Evolutionary conservation across 2,797 vertebrate species (phyloP).

Genomic region (Lagorchestes hirsutus): DNA sequence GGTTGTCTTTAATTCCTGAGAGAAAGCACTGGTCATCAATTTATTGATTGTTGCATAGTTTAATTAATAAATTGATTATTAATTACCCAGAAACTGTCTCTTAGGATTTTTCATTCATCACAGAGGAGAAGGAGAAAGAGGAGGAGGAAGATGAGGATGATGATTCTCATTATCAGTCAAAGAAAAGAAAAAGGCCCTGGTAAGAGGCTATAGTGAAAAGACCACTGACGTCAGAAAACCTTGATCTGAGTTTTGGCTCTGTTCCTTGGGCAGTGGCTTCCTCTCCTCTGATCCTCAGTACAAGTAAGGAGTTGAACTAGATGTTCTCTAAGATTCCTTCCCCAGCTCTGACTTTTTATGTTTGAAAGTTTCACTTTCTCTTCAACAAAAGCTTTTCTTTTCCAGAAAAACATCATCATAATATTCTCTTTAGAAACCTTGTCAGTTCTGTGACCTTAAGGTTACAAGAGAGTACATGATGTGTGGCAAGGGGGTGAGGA

Average conservation of each 20-base stretch:
- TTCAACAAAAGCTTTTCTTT: neutral
- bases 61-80: neutral
- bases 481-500: neutral
- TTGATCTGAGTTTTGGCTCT: neutral
- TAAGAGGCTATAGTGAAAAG: neutral
- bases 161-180: neutral
- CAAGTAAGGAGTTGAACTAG: neutral
- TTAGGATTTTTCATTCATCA: neutral
- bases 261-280: neutral
- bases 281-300: neutral
- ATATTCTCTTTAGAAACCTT: neutral
- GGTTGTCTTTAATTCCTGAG: neutral
- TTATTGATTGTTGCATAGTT: neutral
- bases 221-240: neutral
- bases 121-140: neutral
- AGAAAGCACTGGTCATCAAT: neutral
- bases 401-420: neutral
- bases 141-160: too few relatives aligned
- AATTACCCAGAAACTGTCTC: neutral
- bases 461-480: neutral
- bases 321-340: neutral
- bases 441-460: neutral
- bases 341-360: neutral
- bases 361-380: neutral
- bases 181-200: neutral